Base-by-base conservation (phyloP, 1,140 invertebrate species). In the Saccostrea cuccullata region DNA sequence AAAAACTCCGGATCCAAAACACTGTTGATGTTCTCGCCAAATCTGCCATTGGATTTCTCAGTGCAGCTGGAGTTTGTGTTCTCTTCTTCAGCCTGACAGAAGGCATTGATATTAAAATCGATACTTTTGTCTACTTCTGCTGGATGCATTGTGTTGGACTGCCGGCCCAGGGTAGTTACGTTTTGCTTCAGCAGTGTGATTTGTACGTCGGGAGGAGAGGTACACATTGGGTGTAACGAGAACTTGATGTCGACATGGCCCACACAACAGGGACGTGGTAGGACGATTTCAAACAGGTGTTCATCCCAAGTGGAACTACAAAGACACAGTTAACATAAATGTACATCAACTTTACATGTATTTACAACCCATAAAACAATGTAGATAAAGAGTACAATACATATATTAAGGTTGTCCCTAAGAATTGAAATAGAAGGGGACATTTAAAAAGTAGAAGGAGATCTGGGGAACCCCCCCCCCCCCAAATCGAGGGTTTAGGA, bases 231-330 rank as follows among this genome's bases (percentile, higher is more conserved):
- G 92, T 98, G 97, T 13, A 98, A 95, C 17, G 96, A 97, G 93
- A 98, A 98, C 91, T 97, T 97, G 11, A 99, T 96, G 94, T 98
- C 98, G 23, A 99, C 96, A 92, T 98, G 98, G 36, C 98, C 97
- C 87, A 98, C 96, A 77, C 96, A 96, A 60, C 97, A 96, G 73
- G 94, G 96, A 67, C 95, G 94, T 0, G 98, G 97, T 88, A 99
- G 94, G 8, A 97, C 98, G 0, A 99, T 95, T 94, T 98, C 98
- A 93, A 99, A 97, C 20, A 98, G 96, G 92, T 99, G 98, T 92
- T 98, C 98, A 92, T 98, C 97, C 97, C 97, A 98, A 0, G 97
- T 98, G 13, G 96, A 96, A 84, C 96, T 97, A 90, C 36, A 94
- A 92, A 88, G 47, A 67, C 55, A 36, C 30, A 15, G 30, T 13